Conservation (phyloP, 2,797 vertebrate genomes). For the Anguilla pacifica region DNA sequence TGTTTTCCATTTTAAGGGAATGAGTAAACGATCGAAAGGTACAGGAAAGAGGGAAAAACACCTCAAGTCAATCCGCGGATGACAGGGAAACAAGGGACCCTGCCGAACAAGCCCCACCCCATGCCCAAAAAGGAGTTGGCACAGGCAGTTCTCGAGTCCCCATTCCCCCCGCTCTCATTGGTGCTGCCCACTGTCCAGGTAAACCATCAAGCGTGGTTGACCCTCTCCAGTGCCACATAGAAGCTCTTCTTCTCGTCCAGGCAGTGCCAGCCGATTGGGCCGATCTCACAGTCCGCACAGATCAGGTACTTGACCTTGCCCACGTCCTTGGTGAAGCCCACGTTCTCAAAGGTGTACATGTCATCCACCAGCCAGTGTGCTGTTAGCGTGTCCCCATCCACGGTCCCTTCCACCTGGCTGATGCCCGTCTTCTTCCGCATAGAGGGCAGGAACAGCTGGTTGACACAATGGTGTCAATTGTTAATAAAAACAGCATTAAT, state of each 20-base stretch:
- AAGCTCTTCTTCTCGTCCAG: slow-evolving; percentile 92
- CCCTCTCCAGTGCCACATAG: slow-evolving; percentile 91
- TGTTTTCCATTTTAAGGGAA: not conserved
- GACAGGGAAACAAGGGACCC: not conserved
- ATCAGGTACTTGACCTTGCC: slow-evolving; percentile 94
- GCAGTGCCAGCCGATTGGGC: slow-evolving; percentile 97
- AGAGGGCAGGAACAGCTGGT: slow-evolving; percentile 87
- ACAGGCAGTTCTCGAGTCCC: not conserved
- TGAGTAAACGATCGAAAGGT: not conserved
- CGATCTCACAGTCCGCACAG: slow-evolving; percentile 97
- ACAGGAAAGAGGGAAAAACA: slow-evolving; percentile 13
- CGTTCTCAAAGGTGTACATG: slow-evolving; percentile 96
- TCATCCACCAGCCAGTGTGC: slow-evolving; percentile 94
- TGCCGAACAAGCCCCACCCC: not conserved
- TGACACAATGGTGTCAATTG: slow-evolving; percentile 15
- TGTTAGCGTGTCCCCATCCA: slow-evolving; percentile 83
- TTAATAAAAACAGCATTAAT: too few species aligned
- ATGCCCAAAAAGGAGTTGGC: not conserved
- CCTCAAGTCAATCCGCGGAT: not conserved
- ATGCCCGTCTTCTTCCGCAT: slow-evolving; percentile 87
- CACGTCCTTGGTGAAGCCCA: slow-evolving; percentile 95
- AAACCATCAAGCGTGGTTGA: slow-evolving; percentile 78
- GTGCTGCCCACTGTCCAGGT: slow-evolving; percentile 15
- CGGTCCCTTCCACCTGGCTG: slow-evolving; percentile 61
- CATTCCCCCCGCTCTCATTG: not conserved